Conservation (phyloP, 2,797 vertebrate species). For the Botia kubotai region DNA sequence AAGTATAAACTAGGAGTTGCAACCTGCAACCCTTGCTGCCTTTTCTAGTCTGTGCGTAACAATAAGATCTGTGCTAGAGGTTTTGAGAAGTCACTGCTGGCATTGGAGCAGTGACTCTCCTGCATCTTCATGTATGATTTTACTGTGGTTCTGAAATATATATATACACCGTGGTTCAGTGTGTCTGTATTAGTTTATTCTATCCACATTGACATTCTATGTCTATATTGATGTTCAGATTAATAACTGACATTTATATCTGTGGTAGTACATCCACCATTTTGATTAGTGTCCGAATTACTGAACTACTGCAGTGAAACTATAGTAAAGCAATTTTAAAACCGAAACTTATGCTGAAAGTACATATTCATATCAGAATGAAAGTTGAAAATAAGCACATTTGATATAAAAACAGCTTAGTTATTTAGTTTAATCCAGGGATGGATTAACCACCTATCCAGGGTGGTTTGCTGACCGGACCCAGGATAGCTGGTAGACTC, state of each 20-base stretch:
- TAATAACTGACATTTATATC: neutral
- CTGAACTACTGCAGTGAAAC: too few species aligned
- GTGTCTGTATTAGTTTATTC: conserved; percentile 2
- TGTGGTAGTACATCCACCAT: neutral
- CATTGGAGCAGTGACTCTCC: conserved; percentile 7
- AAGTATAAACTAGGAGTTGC: neutral
- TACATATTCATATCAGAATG: too few species aligned
- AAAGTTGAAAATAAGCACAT: too few species aligned
- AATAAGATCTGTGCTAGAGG: conserved; percentile 1
- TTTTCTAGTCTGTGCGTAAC: conserved; percentile 19
- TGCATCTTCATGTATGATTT: conserved; percentile 4
- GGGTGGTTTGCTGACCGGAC: too few species aligned
- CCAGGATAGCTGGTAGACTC: too few species aligned
- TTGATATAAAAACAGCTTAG: neutral
- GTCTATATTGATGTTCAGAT: neutral
- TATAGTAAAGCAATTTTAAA: too few species aligned
- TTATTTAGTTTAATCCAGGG: neutral
- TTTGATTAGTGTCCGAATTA: too few species aligned
- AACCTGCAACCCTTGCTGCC: neutral
- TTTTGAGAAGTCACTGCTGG: neutral
- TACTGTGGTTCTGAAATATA: conserved; percentile 34
- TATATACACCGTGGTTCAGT: conserved; percentile 14
- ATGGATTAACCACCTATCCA: too few species aligned
- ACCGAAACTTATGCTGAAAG: too few species aligned
- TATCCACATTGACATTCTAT: neutral